These are phyloP conservation scores for Chascanopsetta lugubris DNA, from an alignment of 2,113 vertebrate species.

Conservation along the genomic window DNA sequence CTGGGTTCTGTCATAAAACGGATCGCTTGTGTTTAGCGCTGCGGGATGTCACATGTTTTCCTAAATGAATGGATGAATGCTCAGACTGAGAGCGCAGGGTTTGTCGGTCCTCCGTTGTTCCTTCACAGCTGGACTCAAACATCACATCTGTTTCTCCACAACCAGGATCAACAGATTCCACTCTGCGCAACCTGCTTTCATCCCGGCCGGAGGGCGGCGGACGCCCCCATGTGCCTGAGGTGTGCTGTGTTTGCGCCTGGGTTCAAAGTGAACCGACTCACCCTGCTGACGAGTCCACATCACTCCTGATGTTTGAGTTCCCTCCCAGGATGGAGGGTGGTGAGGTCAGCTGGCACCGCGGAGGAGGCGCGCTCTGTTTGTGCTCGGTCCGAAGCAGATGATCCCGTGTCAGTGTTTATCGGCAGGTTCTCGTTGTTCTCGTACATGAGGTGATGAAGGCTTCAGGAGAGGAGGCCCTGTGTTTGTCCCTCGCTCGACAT, in stretches of 20 bases:
- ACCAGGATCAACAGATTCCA: background rate
- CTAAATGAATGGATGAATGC: too few relatives aligned
- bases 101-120: background rate
- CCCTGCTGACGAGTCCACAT: background rate
- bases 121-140: background rate
- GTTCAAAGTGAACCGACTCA: background rate
- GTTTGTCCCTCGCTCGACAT: too few relatives aligned
- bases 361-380: background rate
- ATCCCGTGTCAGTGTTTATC: background rate
- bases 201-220: background rate
- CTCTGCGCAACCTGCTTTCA: background rate
- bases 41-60: background rate
- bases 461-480: too few relatives aligned
- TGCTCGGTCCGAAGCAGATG: too few relatives aligned
- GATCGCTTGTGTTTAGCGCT: too few relatives aligned
- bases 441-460: too few relatives aligned
- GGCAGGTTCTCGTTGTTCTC: too few relatives aligned
- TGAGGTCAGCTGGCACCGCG: background rate
- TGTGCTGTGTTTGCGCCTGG: background rate
- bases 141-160: background rate
- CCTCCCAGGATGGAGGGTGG: background rate
- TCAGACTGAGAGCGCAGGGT: background rate
- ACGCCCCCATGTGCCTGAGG: background rate
- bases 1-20: background rate
- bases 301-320: background rate